A percentile compares a stretch with the other conserved stretches of the same genome.
Evolutionary conservation across 2,888 invertebrate genomes (phyloP).

Genomic region (Physocephala rufipes): DNA sequence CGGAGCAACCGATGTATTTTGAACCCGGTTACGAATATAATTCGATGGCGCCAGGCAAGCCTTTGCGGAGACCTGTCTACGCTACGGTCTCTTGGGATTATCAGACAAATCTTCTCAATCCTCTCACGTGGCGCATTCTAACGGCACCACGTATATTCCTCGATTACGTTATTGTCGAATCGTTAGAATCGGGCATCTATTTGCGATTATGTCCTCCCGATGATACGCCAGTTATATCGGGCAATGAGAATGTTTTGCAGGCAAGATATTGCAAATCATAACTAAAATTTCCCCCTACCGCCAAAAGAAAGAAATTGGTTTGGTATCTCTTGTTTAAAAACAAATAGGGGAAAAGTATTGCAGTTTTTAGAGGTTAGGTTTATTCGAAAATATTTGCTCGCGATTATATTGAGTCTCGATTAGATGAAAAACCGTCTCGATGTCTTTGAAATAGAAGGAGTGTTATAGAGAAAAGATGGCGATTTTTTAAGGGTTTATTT

Average conservation of each 20-base stretch:
- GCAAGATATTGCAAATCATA: conserved; percentile 53
- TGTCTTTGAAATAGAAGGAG: too few species aligned
- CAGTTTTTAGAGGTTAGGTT: too few species aligned
- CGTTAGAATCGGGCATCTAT: conserved; percentile 70
- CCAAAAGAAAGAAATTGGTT: too few species aligned
- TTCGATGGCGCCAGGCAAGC: conserved; percentile 74
- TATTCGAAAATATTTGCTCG: too few species aligned
- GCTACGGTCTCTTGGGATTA: conserved; percentile 83
- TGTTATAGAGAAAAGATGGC: too few species aligned
- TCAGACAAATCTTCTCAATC: conserved; percentile 80
- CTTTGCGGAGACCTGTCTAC: conserved; percentile 71
- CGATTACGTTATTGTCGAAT: conserved; percentile 76
- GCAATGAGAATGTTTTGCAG: conserved; percentile 64
- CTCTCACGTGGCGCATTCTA: conserved; percentile 83
- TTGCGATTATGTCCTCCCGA: conserved; percentile 73
- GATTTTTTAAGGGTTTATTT: too few species aligned
- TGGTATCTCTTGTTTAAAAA: too few species aligned
- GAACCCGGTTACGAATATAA: conserved; percentile 77
- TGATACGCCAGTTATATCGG: conserved; percentile 74
- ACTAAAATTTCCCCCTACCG: too few species aligned
- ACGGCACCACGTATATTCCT: conserved; percentile 79
- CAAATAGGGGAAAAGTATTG: too few species aligned
- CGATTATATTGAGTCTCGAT: too few species aligned
- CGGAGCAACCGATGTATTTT: conserved; percentile 67
- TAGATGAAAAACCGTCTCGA: too few species aligned